phyloP scores from a whole-genome alignment of 2,113 vertebrate species.

The Hypanus sabinus region DNA sequence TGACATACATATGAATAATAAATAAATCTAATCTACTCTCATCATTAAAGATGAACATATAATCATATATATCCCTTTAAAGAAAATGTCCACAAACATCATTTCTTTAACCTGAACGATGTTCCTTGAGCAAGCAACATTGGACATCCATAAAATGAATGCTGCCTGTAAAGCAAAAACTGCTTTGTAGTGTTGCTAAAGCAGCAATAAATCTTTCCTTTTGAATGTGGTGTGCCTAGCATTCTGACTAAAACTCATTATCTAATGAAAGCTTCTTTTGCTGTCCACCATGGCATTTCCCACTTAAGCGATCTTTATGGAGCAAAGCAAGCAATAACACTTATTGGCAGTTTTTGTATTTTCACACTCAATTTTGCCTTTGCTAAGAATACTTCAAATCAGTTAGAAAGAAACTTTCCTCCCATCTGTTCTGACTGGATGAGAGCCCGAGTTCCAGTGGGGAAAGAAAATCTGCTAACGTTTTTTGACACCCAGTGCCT shows the following conservation, averaged over 20 bases:
- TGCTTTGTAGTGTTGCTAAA: neutral
- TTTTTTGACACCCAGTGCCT: neutral
- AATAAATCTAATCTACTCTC: no score
- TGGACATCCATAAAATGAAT: neutral
- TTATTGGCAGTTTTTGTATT: neutral
- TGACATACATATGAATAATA: no score
- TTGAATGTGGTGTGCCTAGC: neutral
- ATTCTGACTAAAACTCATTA: neutral
- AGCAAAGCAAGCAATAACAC: neutral
- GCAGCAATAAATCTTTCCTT: slow-evolving; percentile 12
- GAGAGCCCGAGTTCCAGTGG: neutral
- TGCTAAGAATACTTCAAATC: slow-evolving; percentile 13
- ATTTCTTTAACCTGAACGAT: neutral
- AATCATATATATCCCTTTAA: neutral
- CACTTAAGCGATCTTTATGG: neutral
- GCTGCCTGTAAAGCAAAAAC: neutral
- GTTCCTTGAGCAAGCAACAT: neutral
- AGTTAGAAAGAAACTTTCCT: neutral
- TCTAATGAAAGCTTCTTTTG: slow-evolving; percentile 13
- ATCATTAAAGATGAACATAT: neutral
- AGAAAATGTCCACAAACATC: neutral
- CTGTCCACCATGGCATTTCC: neutral
- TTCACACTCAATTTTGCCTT: slow-evolving; percentile 25
- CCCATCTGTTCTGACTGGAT: neutral
- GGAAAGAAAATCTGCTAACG: neutral